Conservation (phyloP, 2,797 vertebrate species). For the Siniperca scherzeri region DNA sequence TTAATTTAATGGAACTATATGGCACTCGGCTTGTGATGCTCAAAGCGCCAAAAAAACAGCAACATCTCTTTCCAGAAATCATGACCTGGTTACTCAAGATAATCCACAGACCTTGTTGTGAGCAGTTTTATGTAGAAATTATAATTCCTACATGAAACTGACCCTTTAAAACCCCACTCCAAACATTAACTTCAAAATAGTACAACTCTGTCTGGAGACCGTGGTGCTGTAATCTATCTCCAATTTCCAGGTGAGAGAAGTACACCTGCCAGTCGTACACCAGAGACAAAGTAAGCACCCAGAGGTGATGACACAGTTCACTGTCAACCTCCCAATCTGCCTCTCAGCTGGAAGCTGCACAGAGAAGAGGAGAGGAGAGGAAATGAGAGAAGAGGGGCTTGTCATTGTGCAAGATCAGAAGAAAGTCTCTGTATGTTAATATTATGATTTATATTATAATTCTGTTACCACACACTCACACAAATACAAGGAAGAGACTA, state of each 20-base stretch:
- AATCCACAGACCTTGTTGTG: too few relatives aligned
- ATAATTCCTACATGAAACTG: too few relatives aligned
- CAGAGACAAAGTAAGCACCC: slow-evolving; percentile 28
- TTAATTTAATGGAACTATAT: too few relatives aligned
- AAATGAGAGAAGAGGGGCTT: slow-evolving; percentile 4
- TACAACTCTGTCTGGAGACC: slow-evolving; percentile 5
- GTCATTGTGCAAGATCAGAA: slow-evolving; percentile 30
- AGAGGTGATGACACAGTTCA: slow-evolving; percentile 45
- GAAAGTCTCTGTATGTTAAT: slow-evolving; percentile 58
- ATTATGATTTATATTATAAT: slow-evolving; percentile 28
- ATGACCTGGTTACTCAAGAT: too few relatives aligned
- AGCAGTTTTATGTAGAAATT: too few relatives aligned
- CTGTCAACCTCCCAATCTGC: slow-evolving; percentile 18
- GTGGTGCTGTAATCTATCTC: slow-evolving; percentile 27
- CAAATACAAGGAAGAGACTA: slow-evolving; percentile 24
- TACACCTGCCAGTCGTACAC: slow-evolving; percentile 19
- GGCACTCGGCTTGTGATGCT: too few relatives aligned
- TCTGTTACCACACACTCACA: slow-evolving; percentile 13
- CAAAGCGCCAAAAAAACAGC: too few relatives aligned
- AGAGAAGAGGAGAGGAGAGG: background rate
- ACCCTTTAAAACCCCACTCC: slow-evolving; percentile 13
- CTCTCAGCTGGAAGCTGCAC: slow-evolving; percentile 10
- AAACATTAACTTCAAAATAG: slow-evolving; percentile 31
- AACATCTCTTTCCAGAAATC: too few relatives aligned
- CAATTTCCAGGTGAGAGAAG: slow-evolving; percentile 34